Evolutionary conservation across 2,888 invertebrate species (phyloP).

Genomic region (Oscheius sp.): DNA sequence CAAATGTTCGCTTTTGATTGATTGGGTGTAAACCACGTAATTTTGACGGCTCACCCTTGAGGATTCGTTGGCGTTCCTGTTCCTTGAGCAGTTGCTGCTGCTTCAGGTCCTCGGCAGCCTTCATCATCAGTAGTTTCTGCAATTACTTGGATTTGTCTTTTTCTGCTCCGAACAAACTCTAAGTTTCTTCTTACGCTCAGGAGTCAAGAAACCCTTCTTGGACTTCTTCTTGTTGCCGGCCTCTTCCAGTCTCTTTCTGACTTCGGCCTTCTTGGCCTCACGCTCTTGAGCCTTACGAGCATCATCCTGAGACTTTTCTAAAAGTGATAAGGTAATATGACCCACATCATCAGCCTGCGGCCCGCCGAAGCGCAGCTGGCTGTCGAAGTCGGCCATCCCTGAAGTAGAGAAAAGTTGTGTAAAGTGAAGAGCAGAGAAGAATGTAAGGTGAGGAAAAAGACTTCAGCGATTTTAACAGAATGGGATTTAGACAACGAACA

Average conservation of each 20-base stretch:
- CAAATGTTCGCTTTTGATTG: conserved; percentile 15
- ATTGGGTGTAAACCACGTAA: conserved; percentile 6
- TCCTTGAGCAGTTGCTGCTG: conserved; percentile 98
- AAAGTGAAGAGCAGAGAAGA: conserved; percentile 8
- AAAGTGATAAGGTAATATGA: background rate
- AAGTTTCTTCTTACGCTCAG: conserved; percentile 99
- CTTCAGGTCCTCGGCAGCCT: conserved; percentile 98
- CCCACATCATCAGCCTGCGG: conserved; percentile 58
- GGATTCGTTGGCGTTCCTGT: conserved; percentile 85
- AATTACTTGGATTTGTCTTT: background rate
- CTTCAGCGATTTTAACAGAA: no score
- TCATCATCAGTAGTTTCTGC: conserved; percentile 97
- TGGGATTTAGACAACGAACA: no score
- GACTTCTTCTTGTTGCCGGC: conserved; percentile 97
- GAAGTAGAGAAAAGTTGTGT: conserved; percentile 25
- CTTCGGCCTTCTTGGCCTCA: conserved; percentile 97
- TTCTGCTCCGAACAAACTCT: conserved; percentile 81
- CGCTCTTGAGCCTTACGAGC: conserved; percentile 92
- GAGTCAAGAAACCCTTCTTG: conserved; percentile 99
- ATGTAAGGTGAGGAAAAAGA: no score
- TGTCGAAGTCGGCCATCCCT: conserved; percentile 49
- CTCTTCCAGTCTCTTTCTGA: conserved; percentile 96
- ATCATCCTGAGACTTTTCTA: conserved; percentile 46
- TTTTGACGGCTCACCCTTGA: conserved; percentile 75
- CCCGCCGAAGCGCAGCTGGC: conserved; percentile 63